A percentile compares a stretch with the other conserved stretches of the same genome.
Evolutionary conservation across 2,888 invertebrate genomes (phyloP).

Genomic region (Zeuzera pyrina): DNA sequence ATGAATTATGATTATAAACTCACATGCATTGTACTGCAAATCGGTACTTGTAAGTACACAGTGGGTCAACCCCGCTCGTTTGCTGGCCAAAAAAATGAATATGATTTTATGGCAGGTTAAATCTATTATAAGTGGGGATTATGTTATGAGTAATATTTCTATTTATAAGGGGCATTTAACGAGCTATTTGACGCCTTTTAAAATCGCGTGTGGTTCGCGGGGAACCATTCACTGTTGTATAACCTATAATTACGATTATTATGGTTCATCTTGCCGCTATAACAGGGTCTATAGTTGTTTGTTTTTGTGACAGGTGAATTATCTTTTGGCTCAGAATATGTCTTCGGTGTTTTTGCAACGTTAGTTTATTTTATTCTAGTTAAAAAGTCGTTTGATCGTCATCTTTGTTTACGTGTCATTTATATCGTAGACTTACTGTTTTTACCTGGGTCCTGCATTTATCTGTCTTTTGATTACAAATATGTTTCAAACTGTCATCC

Average conservation of each 20-base stretch:
- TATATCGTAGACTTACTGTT: too few species aligned
- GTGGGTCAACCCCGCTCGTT: slow-evolving; percentile 52
- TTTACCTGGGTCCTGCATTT: too few species aligned
- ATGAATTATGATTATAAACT: slow-evolving; percentile 66
- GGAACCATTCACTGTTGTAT: slow-evolving; percentile 28
- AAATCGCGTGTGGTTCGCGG: slow-evolving; percentile 50
- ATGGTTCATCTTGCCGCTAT: slow-evolving; percentile 21
- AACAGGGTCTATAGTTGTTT: slow-evolving; percentile 42
- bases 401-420: too few species aligned
- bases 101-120: slow-evolving; percentile 72
- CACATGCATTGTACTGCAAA: slow-evolving; percentile 53
- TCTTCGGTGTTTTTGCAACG: too few species aligned
- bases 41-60: slow-evolving; percentile 54
- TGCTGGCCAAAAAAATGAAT: slow-evolving; percentile 52
- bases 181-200: slow-evolving; percentile 63
- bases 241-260: slow-evolving; percentile 39
- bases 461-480: too few species aligned
- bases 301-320: slow-evolving; percentile 54
- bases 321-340: too few species aligned
- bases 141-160: slow-evolving; percentile 69
- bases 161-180: slow-evolving; percentile 63
- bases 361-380: too few species aligned
- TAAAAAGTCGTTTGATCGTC: too few species aligned
- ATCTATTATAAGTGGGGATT: slow-evolving; percentile 68
- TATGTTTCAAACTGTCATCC: too few species aligned